These are phyloP conservation scores for Psittacula derbiana DNA, from an alignment of 2,797 vertebrate genomes.

Conservation along the genomic window DNA sequence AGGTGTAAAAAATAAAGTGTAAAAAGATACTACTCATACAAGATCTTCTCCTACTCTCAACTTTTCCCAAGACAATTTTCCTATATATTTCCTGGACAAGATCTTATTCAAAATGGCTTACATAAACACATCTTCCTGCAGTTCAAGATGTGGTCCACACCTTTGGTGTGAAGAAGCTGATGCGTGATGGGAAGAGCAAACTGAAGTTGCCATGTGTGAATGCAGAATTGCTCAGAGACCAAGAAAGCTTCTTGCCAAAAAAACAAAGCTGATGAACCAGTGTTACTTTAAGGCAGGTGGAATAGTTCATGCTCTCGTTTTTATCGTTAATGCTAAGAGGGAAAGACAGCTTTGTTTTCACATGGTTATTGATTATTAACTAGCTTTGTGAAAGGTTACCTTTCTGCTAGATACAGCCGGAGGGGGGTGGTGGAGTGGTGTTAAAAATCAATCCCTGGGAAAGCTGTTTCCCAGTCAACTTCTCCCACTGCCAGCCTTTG, in stretches of 20 bases:
- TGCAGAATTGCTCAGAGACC: background rate
- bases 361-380: slow-evolving; percentile 82
- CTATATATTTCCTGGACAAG: background rate
- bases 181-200: background rate
- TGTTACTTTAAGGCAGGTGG: slow-evolving; percentile 33
- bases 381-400: slow-evolving; percentile 71
- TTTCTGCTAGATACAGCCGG: slow-evolving; percentile 54
- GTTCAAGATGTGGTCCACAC: background rate
- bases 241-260: background rate
- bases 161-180: background rate
- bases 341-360: slow-evolving; percentile 73
- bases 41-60: background rate
- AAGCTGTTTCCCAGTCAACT: slow-evolving; percentile 59
- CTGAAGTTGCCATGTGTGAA: background rate
- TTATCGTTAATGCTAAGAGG: slow-evolving; percentile 50
- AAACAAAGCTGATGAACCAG: background rate
- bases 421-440: background rate
- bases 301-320: slow-evolving; percentile 45
- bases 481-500: background rate
- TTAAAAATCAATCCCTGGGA: slow-evolving; percentile 73
- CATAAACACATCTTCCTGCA: background rate
- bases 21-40: rapidly evolving
- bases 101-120: background rate
- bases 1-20: background rate
- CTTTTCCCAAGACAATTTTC: background rate